phyloP scores from a whole-genome alignment of 2,888 invertebrate genomes.

The Amphipyra tragopoginis region DNA sequence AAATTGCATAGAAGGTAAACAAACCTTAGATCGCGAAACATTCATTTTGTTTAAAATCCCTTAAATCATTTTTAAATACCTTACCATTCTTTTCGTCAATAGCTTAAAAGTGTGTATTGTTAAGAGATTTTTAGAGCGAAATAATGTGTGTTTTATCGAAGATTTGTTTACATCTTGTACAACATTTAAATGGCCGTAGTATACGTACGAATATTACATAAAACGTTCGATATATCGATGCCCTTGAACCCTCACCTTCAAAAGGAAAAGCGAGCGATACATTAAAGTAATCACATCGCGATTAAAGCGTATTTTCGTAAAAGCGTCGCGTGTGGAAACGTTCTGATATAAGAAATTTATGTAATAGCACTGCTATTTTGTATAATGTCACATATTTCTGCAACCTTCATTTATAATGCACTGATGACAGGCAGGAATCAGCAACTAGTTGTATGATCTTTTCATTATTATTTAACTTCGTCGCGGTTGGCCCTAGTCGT shows the following conservation, averaged over 20 bases:
- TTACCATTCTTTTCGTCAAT: too few species aligned
- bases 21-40: too few species aligned
- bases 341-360: conserved; percentile 30
- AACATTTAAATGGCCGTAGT: too few species aligned
- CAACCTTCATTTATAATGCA: conserved; percentile 17
- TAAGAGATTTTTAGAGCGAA: too few species aligned
- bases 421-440: conserved; percentile 29
- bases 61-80: too few species aligned
- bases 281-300: conserved; percentile 49
- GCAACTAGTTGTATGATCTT: conserved; percentile 12
- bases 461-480: too few species aligned
- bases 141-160: too few species aligned
- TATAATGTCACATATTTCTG: conserved; percentile 30
- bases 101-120: too few species aligned
- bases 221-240: not conserved
- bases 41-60: too few species aligned
- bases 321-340: conserved; percentile 54
- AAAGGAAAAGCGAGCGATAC: conserved; percentile 22
- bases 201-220: not conserved
- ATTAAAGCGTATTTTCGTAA: conserved; percentile 57
- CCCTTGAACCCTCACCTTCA: conserved; percentile 42
- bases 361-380: conserved; percentile 36
- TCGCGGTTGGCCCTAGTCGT: too few species aligned
- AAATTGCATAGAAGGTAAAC: too few species aligned
- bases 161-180: too few species aligned